Evolutionary conservation across 2,888 invertebrate genomes (phyloP).

Genomic region (Oxycera nigricornis): DNA sequence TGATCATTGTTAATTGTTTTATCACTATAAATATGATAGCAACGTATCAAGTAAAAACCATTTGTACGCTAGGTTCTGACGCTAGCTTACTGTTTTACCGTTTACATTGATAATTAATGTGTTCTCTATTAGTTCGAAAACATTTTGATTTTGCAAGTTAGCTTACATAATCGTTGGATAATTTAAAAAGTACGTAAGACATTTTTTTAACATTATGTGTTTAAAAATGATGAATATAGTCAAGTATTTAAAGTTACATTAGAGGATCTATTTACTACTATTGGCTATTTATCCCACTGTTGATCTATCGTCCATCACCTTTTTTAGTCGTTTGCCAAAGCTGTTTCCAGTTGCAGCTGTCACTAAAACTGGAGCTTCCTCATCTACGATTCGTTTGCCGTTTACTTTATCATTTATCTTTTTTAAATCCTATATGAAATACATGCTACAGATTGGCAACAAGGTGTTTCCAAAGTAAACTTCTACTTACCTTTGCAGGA

Average conservation of each 20-base stretch:
- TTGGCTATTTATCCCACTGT: neutral
- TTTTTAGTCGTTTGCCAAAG: neutral
- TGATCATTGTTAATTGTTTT: neutral
- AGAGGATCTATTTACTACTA: neutral
- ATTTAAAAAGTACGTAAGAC: neutral
- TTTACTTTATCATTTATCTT: slow-evolving; percentile 56
- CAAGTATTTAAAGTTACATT: neutral
- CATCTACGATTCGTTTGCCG: slow-evolving; percentile 52
- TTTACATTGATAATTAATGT: too few relatives aligned
- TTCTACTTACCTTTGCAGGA: slow-evolving; percentile 56
- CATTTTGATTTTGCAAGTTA: neutral
- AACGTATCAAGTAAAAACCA: neutral
- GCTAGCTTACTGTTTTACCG: too few relatives aligned
- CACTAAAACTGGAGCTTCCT: neutral
- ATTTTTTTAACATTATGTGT: slow-evolving; percentile 2
- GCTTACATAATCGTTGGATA: neutral
- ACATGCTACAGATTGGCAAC: neutral
- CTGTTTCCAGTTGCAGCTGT: neutral
- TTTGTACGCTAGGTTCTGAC: neutral
- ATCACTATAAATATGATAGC: slow-evolving; percentile 16
- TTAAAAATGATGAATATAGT: neutral
- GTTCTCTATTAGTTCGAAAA: neutral
- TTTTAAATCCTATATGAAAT: slow-evolving; percentile 53
- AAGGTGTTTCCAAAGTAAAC: too few relatives aligned
- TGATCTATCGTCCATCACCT: slow-evolving; percentile 5